A percentile compares a stretch with the other conserved stretches of the same genome.
Conservation (phyloP, 2,888 invertebrate species). For the Pachydiplax longipennis region DNA sequence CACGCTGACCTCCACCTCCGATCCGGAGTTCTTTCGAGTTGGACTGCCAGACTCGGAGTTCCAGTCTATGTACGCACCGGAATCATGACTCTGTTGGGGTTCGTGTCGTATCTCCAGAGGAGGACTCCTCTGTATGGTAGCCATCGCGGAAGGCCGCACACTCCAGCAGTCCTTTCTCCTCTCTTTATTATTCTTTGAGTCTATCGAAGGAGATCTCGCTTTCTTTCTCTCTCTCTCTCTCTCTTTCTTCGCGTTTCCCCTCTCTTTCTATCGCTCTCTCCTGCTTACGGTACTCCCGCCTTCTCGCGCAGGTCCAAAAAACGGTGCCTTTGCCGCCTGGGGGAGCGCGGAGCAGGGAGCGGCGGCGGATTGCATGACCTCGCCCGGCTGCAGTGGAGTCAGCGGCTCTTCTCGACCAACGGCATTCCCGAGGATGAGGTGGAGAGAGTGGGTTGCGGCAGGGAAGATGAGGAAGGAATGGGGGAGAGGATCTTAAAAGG, state of each 20-base stretch:
- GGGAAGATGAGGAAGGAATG: neutral
- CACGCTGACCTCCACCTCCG: slow-evolving; percentile 18
- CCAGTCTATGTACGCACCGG: slow-evolving; percentile 55
- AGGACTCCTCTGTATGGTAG: slow-evolving; percentile 46
- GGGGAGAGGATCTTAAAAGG: neutral
- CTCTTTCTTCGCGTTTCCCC: neutral
- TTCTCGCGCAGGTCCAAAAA: slow-evolving; percentile 33
- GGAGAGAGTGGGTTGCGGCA: neutral
- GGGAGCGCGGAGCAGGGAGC: slow-evolving; percentile 34
- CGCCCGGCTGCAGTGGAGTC: slow-evolving; percentile 40
- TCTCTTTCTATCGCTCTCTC: slow-evolving; percentile 8
- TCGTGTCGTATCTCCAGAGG: slow-evolving; percentile 53
- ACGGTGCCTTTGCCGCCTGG: slow-evolving; percentile 33
- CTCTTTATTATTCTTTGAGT: neutral
- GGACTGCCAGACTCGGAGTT: slow-evolving; percentile 51
- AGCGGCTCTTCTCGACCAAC: slow-evolving; percentile 31
- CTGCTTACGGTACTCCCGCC: slow-evolving; percentile 32
- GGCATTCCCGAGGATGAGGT: slow-evolving; percentile 10
- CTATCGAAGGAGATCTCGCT: neutral
- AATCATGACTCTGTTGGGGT: slow-evolving; percentile 55
- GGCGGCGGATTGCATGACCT: slow-evolving; percentile 41
- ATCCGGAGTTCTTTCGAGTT: slow-evolving; percentile 45
- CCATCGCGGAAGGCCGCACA: neutral
- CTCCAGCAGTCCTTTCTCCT: neutral
- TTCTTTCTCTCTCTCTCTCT: slow-evolving; percentile 1